Base-by-base conservation (phyloP, 2,888 invertebrate genomes). In the Ormyrus thymus region DNA sequence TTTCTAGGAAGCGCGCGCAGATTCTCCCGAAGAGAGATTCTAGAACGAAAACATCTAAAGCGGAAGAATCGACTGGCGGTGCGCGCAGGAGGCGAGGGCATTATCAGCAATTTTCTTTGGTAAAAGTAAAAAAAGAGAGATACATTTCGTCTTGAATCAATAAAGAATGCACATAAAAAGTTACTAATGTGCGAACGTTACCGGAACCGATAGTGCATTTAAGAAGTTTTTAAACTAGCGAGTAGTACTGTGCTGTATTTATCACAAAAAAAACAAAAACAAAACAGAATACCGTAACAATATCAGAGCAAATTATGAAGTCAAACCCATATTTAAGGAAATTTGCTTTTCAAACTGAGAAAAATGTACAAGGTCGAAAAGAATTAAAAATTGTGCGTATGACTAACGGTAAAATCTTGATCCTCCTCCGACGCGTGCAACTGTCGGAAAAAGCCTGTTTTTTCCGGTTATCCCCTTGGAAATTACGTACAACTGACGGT, bases 41-140 rank as follows among this genome's bases (percentile, higher is more conserved):
- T 4, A 43, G 59, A n/a, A 15, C 51, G 66, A 66, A 66, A 66
- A 51, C 66, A 66, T 50, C 66, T 51, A 11, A 29, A 53, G 7
- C 29, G 51, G 51, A 2, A n/a, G 6, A 29, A 9, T 51, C 51
- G 46, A 59, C 15, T 29, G 48, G 13, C 50, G 29, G 29, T 5
- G 45, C 5, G 29, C 55, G 7, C 59, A 11, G 4, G 29, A 48
- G 58, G 11, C 58, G 46, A 56, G 56, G 59, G 58, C 45, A n/a
- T n/a, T 66, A 66, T 66, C 53, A 29, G 45, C n/a, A 48, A 66
- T 43, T 55, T 29, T 66, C 6, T 5, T 61, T 45, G 45, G 45
- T 7, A 64, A 48, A 64, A 64, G 48, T 48, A n/a, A 11, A 45
- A 43, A 64, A 64, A 64, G 48, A 62, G 11, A 3, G 0, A 29